phyloP scores from a whole-genome alignment of 2,797 vertebrate species.

The Adrianichthys oophorus region DNA sequence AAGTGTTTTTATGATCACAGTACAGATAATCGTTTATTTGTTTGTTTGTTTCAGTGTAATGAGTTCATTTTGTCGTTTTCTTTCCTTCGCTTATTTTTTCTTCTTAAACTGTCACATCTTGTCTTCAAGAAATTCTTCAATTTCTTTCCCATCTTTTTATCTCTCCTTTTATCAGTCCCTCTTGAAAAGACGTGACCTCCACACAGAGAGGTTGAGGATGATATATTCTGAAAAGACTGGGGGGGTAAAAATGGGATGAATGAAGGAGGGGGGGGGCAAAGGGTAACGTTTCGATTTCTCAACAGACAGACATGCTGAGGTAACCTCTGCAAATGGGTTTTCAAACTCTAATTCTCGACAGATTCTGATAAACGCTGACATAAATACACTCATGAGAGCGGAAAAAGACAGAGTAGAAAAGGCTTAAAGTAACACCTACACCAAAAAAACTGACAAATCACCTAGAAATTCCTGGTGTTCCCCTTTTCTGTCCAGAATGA shows the following conservation, averaged over 20 bases:
- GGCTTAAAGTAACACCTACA: constrained; percentile 24
- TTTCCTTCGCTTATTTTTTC: constrained; percentile 30
- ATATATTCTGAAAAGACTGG: background rate
- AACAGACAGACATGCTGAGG: constrained; percentile 66
- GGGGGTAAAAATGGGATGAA: background rate
- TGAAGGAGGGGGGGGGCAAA: constrained; percentile 23
- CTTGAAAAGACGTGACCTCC: constrained; percentile 49
- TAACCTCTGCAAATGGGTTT: constrained; percentile 74
- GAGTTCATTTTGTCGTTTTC: too few species aligned
- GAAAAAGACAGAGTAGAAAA: constrained; percentile 6
- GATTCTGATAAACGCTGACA: constrained; percentile 56
- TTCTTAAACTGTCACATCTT: constrained; percentile 30
- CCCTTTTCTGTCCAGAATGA: constrained; percentile 36
- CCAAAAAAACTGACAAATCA: constrained; percentile 23
- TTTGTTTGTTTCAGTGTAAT: too few species aligned
- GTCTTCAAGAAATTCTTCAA: constrained; percentile 61
- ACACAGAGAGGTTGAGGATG: constrained; percentile 20
- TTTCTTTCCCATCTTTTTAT: constrained; percentile 61
- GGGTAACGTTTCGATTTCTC: constrained; percentile 70
- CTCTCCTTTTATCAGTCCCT: constrained; percentile 45
- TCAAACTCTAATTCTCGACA: constrained; percentile 70
- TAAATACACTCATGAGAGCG: constrained; percentile 36
- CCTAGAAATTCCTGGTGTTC: constrained; percentile 32
- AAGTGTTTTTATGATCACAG: too few species aligned
- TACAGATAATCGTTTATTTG: too few species aligned